Conservation (phyloP, 2,113 vertebrate genomes). For the Naja naja region DNA sequence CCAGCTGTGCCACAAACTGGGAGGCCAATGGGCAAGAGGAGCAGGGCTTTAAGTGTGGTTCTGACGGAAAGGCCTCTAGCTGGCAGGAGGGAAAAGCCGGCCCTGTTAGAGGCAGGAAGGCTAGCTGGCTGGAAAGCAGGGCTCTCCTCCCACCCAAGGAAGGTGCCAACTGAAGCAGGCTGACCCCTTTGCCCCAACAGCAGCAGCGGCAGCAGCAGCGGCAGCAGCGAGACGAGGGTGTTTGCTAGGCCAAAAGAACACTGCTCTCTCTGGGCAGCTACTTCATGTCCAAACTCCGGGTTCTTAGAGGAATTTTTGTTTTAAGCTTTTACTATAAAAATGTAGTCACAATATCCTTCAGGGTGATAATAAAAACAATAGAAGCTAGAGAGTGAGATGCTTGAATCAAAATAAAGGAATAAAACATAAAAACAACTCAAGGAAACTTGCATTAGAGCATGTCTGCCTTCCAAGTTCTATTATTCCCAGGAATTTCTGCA, state of each 20-base stretch:
- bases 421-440: background rate
- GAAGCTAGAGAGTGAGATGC: background rate
- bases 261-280: background rate
- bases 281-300: background rate
- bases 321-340: background rate
- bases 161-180: background rate
- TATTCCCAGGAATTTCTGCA: background rate
- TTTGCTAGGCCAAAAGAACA: background rate
- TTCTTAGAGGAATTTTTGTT: background rate
- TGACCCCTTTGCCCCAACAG: background rate
- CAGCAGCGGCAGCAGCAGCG: background rate
- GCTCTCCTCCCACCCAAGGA: background rate
- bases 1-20: background rate
- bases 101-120: background rate
- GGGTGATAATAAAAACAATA: background rate
- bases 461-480: background rate
- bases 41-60: background rate
- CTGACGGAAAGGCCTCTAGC: background rate
- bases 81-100: background rate
- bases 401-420: background rate
- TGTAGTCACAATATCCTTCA: background rate
- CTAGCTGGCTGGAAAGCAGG: background rate
- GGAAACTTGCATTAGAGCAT: background rate
- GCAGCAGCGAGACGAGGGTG: background rate
- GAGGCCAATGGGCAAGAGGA: background rate